Base-by-base conservation (phyloP, 2,113 vertebrate species). In the Excalfactoria chinensis region DNA sequence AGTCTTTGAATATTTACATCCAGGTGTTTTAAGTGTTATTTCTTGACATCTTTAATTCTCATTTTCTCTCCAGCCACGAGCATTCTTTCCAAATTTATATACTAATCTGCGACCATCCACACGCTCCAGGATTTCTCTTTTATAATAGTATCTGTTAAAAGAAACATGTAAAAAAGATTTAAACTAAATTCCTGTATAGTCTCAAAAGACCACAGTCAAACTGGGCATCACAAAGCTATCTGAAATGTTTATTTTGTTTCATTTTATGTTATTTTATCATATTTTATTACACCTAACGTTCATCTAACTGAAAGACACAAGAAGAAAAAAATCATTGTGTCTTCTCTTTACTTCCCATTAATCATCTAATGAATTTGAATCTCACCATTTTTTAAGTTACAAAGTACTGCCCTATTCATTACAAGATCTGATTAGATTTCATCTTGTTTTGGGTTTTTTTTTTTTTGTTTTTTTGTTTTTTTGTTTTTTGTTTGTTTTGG, bases 81-180 rank as follows among this genome's bases (percentile, higher is more conserved):
- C 99, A 46, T 99, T 99, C 84, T 98, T 98, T 94, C 99, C 99
- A 97, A 99, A 99, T 97, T 99, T 99, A 96, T 99, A 99, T 75
- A 99, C 99, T 91, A 99, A 97, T 93, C 99, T 98, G 71, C 99
- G 98, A 71, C 99, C 99, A 49, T 99, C 99, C 77, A 99, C 99
- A 4, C 99, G 98, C 41, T 99, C 99, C 85, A 99, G 96, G 94
- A 99, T 99, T 97, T 99, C 99, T 89, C 99, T 97, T 96, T 99
- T 99, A 96, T 99, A 99, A 95, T 99, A 99, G 86, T 99, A 99
- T 97, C 99, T 99, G 98, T n/a, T 94, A 93, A 95, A 94, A 96
- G 68, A 46, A 93, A 78, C 95, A 2, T 6, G 88, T 10, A 91
- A 69, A 55, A 59, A 51, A 66, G 1, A n/a, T 71, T 59, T 48